phyloP scores from a whole-genome alignment of 2,113 vertebrate species.

The Pampusana beccarii region DNA sequence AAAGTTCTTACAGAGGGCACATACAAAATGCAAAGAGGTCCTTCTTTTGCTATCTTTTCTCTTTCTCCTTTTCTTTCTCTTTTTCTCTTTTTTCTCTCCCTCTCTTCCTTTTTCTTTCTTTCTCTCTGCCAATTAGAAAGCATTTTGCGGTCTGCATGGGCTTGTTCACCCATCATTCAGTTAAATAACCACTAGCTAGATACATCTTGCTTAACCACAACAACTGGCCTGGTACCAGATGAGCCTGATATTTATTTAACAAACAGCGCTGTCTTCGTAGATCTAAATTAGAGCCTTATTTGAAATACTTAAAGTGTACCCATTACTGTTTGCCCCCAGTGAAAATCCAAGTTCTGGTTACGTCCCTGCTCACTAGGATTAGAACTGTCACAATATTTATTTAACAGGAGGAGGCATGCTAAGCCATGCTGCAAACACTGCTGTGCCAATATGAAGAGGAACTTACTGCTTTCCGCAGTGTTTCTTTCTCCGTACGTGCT shows the following conservation, averaged over 20 bases:
- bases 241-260: constrained; percentile 69
- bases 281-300: constrained; percentile 68
- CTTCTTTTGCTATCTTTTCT: background rate
- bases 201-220: constrained; percentile 48
- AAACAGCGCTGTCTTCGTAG: constrained; percentile 50
- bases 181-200: constrained; percentile 50
- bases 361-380: constrained; percentile 64
- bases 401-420: constrained; percentile 65
- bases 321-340: constrained; percentile 66
- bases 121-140: constrained; percentile 5
- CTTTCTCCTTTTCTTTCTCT: background rate
- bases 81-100: accelerated
- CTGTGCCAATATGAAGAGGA: constrained; percentile 57
- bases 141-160: background rate
- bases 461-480: constrained; percentile 35
- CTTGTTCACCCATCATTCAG: constrained; percentile 32
- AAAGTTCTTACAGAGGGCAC: constrained; percentile 3
- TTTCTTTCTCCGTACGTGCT: background rate
- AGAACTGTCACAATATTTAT: constrained; percentile 77
- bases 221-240: constrained; percentile 66
- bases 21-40: background rate
- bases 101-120: background rate
- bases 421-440: constrained; percentile 72
- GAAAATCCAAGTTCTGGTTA: constrained; percentile 71
- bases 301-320: constrained; percentile 63